phyloP scores from a whole-genome alignment of 2,888 invertebrate species.

The Ormyrus pomaceus region DNA sequence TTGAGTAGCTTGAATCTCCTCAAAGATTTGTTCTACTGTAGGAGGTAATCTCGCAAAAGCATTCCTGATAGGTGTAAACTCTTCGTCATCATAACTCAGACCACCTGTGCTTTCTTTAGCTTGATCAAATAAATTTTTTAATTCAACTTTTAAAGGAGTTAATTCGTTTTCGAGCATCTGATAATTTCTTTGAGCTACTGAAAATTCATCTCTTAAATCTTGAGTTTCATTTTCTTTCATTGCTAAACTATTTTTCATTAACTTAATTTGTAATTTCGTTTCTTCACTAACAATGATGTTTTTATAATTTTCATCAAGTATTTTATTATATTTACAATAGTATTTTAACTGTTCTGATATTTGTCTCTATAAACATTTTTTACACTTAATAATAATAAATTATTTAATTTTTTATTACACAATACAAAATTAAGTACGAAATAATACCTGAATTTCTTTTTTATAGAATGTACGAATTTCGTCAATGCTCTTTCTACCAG shows the following conservation, averaged over 20 bases:
- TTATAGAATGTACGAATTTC: slow-evolving; percentile 64
- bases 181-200: slow-evolving; percentile 69
- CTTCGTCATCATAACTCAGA: slow-evolving; percentile 78
- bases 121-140: slow-evolving; percentile 77
- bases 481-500: slow-evolving; percentile 67
- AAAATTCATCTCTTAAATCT: slow-evolving; percentile 67
- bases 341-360: slow-evolving; percentile 66
- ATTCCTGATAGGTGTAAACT: slow-evolving; percentile 74
- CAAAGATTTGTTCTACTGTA: slow-evolving; percentile 77
- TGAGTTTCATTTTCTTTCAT: slow-evolving; percentile 69
- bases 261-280: slow-evolving; percentile 63
- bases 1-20: slow-evolving; percentile 78
- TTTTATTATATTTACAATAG: slow-evolving; percentile 66
- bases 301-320: slow-evolving; percentile 67
- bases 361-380: slow-evolving; percentile 58
- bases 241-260: slow-evolving; percentile 59
- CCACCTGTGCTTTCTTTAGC: slow-evolving; percentile 79
- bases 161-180: slow-evolving; percentile 69
- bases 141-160: slow-evolving; percentile 72
- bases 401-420: neutral
- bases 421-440: neutral
- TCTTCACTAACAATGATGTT: slow-evolving; percentile 63
- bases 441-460: slow-evolving; percentile 59
- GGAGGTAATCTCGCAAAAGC: slow-evolving; percentile 76
- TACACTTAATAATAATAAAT: neutral